Percentiles rank a stretch among this genome's conserved stretches.
Evolutionary conservation across 2,888 invertebrate species (phyloP).

Genomic region (Fabriciana adippe): DNA sequence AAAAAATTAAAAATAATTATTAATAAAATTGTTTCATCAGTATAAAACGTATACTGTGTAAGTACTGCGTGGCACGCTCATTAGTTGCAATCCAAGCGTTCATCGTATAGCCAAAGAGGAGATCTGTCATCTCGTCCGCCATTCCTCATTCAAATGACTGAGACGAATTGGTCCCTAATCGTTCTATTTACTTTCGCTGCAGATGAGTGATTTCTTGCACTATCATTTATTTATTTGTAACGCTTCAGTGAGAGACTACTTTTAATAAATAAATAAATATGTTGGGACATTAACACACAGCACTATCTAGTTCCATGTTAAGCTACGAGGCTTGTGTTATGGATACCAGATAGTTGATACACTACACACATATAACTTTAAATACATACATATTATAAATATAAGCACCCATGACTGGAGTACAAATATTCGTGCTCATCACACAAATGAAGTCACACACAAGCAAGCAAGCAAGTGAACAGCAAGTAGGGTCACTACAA

Average conservation of each 20-base stretch:
- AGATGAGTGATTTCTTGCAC: constrained; percentile 37
- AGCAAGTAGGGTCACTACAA: no score
- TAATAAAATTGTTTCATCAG: constrained; percentile 12
- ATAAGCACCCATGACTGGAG: no score
- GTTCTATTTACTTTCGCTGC: constrained; percentile 32
- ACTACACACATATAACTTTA: no score
- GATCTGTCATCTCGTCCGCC: constrained; percentile 54
- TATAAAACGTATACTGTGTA: constrained; percentile 34
- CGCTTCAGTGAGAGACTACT: neutral
- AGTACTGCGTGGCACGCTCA: constrained; percentile 54
- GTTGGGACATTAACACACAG: no score
- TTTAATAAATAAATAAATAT: no score
- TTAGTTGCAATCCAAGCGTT: constrained; percentile 55
- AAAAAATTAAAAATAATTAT: neutral
- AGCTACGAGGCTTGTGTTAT: no score
- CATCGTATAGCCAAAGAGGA: constrained; percentile 42
- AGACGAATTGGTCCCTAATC: constrained; percentile 43
- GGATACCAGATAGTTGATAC: no score
- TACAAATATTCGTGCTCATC: no score
- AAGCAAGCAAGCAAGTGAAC: no score
- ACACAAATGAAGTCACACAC: no score
- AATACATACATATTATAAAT: no score
- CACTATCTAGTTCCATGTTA: no score
- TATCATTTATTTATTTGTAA: constrained; percentile 22
- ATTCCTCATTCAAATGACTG: constrained; percentile 49